phyloP scores from a whole-genome alignment of 1,140 invertebrate species.

The Arion vulgaris region DNA sequence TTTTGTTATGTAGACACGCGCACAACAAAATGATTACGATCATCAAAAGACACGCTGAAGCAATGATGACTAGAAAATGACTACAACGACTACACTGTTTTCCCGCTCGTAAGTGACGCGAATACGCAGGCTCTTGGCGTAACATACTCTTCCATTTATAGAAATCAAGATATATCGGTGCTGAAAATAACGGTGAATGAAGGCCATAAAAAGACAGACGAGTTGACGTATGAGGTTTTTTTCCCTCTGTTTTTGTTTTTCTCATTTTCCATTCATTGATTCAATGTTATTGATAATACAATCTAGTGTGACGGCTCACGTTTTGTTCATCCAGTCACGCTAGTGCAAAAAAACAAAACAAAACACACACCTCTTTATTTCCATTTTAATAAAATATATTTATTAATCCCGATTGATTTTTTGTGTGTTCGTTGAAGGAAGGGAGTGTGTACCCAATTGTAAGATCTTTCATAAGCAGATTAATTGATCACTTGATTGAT shows the following conservation, averaged over 20 bases:
- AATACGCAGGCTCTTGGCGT: not conserved
- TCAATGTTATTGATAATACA: not conserved
- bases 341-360: not conserved
- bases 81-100: not conserved
- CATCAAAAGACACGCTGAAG: not conserved
- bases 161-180: not conserved
- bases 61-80: not conserved
- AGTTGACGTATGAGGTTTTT: not conserved
- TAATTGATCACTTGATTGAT: too few relatives aligned
- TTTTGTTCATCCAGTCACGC: constrained; percentile 7
- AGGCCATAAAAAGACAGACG: not conserved
- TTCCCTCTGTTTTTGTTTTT: too few relatives aligned
- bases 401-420: too few relatives aligned
- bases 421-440: too few relatives aligned
- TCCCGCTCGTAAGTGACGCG: not conserved
- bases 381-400: too few relatives aligned
- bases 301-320: not conserved
- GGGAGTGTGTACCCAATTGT: too few relatives aligned
- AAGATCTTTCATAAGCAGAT: too few relatives aligned
- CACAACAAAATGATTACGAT: not conserved
- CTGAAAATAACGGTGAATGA: not conserved
- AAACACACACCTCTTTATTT: not conserved
- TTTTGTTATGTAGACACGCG: too few relatives aligned
- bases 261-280: not conserved
- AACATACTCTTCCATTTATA: not conserved